Evolutionary conservation across 2,888 invertebrate species (phyloP).

Genomic region (Drosophila stalkeri): DNA sequence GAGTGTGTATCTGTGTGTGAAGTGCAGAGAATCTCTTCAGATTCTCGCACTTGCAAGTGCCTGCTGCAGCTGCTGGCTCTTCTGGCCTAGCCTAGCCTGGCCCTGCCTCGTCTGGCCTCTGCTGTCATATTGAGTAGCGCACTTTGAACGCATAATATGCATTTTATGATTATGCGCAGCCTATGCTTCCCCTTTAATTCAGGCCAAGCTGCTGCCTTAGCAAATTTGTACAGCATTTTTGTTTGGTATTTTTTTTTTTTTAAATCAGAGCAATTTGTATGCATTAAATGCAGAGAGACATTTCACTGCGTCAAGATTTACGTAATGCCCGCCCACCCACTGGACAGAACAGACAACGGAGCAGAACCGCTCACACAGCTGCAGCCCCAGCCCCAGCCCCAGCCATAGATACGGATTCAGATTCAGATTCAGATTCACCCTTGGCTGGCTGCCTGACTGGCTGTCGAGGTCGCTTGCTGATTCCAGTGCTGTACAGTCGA

Average conservation of each 20-base stretch:
- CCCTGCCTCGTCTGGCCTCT: neutral
- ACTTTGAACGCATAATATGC: conserved; percentile 53
- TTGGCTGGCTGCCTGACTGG: conserved; percentile 25
- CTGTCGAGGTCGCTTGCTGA: conserved; percentile 56
- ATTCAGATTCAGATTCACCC: conserved; percentile 52
- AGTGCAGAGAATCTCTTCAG: conserved; percentile 1
- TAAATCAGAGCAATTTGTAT: conserved; percentile 77
- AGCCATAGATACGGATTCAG: neutral
- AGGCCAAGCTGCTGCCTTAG: conserved; percentile 35
- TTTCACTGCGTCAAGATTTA: conserved; percentile 68
- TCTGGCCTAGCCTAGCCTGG: no score
- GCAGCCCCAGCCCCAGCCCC: neutral
- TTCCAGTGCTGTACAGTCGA: conserved; percentile 57
- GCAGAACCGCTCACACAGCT: neutral
- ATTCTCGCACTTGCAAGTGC: conserved; percentile 1
- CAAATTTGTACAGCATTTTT: conserved; percentile 60
- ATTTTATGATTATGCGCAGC: conserved; percentile 41
- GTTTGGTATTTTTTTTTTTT: conserved; percentile 30
- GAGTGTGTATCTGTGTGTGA: conserved; percentile 11
- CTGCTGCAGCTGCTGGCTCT: neutral
- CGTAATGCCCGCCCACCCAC: conserved; percentile 62
- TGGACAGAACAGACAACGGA: conserved; percentile 14
- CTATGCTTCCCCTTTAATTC: conserved; percentile 13
- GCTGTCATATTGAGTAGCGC: conserved; percentile 45
- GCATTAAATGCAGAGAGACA: conserved; percentile 74